These are phyloP conservation scores for Lepisosteus osseus DNA, from an alignment of 2,113 vertebrate genomes.

Conservation along the genomic window DNA sequence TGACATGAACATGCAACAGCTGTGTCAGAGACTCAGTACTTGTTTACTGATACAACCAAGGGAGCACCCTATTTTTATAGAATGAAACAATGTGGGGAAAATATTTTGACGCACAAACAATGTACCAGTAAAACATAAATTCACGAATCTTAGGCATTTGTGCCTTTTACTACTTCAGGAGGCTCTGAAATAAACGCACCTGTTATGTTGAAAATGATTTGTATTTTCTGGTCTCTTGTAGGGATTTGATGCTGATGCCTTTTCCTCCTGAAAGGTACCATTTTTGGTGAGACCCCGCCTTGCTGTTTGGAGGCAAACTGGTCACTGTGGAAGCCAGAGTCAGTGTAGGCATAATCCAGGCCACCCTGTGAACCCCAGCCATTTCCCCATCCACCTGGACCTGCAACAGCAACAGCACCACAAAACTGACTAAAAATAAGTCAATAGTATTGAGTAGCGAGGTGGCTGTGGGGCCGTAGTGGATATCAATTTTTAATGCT, in stretches of 20 bases:
- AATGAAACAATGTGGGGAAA: no score
- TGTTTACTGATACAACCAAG: no score
- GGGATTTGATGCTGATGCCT: constrained; percentile 69
- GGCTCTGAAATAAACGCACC: constrained; percentile 57
- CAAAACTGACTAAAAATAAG: neutral
- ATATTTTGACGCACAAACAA: no score
- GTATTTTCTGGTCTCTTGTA: constrained; percentile 88
- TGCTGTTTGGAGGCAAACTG: constrained; percentile 51
- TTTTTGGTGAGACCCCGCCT: constrained; percentile 34
- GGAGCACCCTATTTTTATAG: no score
- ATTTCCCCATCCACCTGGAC: constrained; percentile 82
- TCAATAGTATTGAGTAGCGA: no score
- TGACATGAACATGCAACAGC: no score
- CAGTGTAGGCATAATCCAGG: constrained; percentile 89
- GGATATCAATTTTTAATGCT: no score
- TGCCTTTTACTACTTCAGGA: no score
- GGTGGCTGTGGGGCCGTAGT: no score
- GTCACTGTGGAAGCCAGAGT: constrained; percentile 68
- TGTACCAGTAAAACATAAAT: no score
- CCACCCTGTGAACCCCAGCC: constrained; percentile 68
- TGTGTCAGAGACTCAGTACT: no score
- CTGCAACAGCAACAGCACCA: constrained; percentile 49
- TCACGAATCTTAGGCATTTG: no score
- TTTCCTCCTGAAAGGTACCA: constrained; percentile 63
- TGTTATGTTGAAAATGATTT: constrained; percentile 94